A percentile compares a stretch with the other conserved stretches of the same genome.
Conservation (phyloP, 2,888 invertebrate genomes). For the Acleris cristana region DNA sequence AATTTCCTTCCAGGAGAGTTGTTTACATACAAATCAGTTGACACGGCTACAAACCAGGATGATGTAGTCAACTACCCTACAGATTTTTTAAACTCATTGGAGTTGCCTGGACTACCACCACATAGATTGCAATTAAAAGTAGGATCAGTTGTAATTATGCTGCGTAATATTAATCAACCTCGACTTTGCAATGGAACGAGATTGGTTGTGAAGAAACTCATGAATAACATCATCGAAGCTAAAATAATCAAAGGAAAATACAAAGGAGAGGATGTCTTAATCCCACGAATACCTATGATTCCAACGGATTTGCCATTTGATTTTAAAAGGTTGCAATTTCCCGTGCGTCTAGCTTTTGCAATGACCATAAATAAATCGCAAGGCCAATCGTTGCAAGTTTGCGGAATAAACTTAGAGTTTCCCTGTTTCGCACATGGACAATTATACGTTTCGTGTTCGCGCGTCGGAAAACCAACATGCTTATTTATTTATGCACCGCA, state of each 20-base stretch:
- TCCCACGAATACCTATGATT: slow-evolving; percentile 38
- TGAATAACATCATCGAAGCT: slow-evolving; percentile 40
- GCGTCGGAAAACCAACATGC: no score
- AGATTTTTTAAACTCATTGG: slow-evolving; percentile 38
- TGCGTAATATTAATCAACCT: slow-evolving; percentile 44
- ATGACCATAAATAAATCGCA: slow-evolving; percentile 45
- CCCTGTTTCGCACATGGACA: slow-evolving; percentile 45
- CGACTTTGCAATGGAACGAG: slow-evolving; percentile 43
- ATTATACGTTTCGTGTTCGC: slow-evolving; percentile 45
- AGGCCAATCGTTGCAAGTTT: slow-evolving; percentile 37
- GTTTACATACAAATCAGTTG: slow-evolving; percentile 4
- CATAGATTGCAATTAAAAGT: slow-evolving; percentile 28
- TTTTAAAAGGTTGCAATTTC: slow-evolving; percentile 44
- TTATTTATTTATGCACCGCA: slow-evolving; percentile 8
- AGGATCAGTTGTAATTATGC: slow-evolving; percentile 41
- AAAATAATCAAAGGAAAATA: slow-evolving; percentile 39
- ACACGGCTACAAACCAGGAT: slow-evolving; percentile 8
- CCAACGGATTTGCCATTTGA: slow-evolving; percentile 38
- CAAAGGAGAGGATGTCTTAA: slow-evolving; percentile 36
- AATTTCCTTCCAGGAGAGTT: slow-evolving; percentile 1
- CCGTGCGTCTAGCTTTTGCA: slow-evolving; percentile 41
- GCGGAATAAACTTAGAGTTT: slow-evolving; percentile 40
- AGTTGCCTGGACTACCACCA: slow-evolving; percentile 22
- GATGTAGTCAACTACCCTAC: slow-evolving; percentile 46
- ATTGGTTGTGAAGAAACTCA: slow-evolving; percentile 41